Evolutionary conservation across 2,113 vertebrate genomes (phyloP).

Genomic region (Toxotes jaculatrix): DNA sequence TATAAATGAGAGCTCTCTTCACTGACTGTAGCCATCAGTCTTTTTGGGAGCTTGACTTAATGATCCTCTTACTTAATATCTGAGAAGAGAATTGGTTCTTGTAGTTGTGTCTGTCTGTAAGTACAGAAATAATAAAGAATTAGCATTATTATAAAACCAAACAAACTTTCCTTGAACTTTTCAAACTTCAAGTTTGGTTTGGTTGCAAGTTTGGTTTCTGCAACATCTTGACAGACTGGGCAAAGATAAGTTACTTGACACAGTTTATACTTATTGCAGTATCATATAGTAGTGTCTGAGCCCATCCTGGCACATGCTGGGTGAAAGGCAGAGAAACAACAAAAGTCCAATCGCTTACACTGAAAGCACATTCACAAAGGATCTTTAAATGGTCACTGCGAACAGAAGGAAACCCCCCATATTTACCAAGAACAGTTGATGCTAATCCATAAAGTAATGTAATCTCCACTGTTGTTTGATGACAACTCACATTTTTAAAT

Average conservation of each 20-base stretch:
- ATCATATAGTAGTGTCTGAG: background rate
- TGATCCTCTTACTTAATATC: background rate
- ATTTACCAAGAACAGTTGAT: too few species aligned
- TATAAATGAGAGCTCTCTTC: constrained; percentile 2
- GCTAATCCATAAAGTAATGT: background rate
- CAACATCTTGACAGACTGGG: background rate
- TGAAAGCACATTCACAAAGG: background rate
- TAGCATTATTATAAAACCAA: background rate
- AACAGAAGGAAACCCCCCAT: background rate
- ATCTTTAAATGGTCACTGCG: background rate
- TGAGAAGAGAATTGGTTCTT: background rate
- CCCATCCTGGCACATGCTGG: background rate
- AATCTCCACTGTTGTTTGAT: background rate
- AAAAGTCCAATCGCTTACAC: background rate
- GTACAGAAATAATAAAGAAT: background rate
- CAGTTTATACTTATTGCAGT: background rate
- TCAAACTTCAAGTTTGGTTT: too few species aligned
- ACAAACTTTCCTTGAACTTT: background rate
- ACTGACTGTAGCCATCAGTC: constrained; percentile 1
- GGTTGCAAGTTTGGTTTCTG: background rate
- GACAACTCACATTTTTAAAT: background rate
- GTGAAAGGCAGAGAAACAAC: background rate
- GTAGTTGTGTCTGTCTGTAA: background rate
- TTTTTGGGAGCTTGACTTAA: background rate
- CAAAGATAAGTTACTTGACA: background rate